Evolutionary conservation across 2,797 vertebrate species (phyloP), one percentile per base, ranked within the genome.

Genomic region (Gallinago solitaria): DNA sequence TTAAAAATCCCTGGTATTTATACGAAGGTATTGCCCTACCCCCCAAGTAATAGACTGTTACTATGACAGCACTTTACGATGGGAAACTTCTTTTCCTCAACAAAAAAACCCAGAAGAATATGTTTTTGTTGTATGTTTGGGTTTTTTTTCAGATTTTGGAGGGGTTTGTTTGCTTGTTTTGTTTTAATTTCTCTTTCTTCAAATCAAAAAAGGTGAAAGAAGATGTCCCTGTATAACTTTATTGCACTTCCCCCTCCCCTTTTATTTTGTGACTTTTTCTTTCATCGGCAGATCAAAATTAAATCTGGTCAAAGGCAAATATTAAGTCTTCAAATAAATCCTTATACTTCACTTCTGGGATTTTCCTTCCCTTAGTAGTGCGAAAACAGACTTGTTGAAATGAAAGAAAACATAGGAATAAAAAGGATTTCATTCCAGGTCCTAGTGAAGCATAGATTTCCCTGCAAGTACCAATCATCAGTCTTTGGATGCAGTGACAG

Each of bases 181-280:
- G 3, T 43, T 57, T 87, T 28, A 20, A 14, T 41, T 27, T 76
- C 4, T 43, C 27, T 43, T 63, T 70, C 25, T 63, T 48, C 30
- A 54, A 25, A 54, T 30, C 1, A 83, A 69, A 30, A 53, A 30
- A 53, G 7, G 2, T 3, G 8, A 48, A 21, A 27, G 45, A 27
- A 65, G 7, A 17, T 35, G 9, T 39, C 6, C 12, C 10, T 57
- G 8, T 13, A 61, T 56, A 50, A 23, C 28, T 68, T 43, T 20
- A 25, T n/a, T n/a, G 9, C 9, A 23, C 12, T 50, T 32, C 5
- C 6, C 4, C 16, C 3, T 9, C 7, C 5, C 8, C 13, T 9
- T 23, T 48, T 23, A 28, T 71, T 70, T 63, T 20, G 6, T 33
- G 12, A 33, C 4, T 47, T 53, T n/a, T 43, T 79, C 18, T 37